These are phyloP conservation scores for Climacteris rufus DNA, from an alignment of 2,113 vertebrate genomes.

Conservation along the genomic window DNA sequence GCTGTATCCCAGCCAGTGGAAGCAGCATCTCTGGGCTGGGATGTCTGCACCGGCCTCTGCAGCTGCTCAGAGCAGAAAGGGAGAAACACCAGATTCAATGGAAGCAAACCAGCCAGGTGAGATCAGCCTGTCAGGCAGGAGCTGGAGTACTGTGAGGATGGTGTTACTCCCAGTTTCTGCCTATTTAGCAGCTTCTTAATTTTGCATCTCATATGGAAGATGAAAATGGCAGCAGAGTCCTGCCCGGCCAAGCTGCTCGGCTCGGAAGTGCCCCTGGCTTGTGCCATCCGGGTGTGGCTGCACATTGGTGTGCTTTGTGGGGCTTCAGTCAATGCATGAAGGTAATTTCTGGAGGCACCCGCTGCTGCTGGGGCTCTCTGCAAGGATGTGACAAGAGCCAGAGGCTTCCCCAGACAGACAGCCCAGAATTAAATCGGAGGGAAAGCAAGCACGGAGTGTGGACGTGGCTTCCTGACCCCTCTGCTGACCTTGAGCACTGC, in stretches of 20 bases:
- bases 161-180: background rate
- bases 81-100: background rate
- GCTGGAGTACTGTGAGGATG: background rate
- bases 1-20: background rate
- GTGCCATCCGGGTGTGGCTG: rapidly evolving
- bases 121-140: background rate
- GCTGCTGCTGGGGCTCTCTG: background rate
- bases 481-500: background rate
- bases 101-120: background rate
- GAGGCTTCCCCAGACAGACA: background rate
- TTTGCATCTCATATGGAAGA: rapidly evolving
- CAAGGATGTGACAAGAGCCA: background rate
- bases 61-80: background rate
- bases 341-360: background rate
- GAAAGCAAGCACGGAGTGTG: rapidly evolving
- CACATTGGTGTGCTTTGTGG: rapidly evolving
- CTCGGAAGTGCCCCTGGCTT: rapidly evolving
- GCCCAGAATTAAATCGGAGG: background rate
- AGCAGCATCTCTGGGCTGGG: background rate
- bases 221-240: background rate
- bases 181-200: background rate
- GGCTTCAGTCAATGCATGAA: rapidly evolving
- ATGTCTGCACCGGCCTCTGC: rapidly evolving
- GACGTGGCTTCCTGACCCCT: background rate
- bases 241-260: rapidly evolving